Base-by-base conservation (phyloP, 2,797 vertebrate species). In the Natrix natrix region DNA sequence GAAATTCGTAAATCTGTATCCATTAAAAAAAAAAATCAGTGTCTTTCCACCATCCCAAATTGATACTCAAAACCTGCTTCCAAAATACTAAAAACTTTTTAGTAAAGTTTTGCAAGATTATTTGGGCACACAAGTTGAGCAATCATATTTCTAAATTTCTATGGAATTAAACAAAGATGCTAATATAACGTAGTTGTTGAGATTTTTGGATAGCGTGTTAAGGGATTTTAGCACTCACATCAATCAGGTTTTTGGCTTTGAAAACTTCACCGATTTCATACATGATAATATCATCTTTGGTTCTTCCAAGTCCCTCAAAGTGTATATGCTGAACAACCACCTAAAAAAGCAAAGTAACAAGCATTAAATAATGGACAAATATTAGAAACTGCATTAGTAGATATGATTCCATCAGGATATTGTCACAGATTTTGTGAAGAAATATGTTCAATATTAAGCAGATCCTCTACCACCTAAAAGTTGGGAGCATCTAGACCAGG, bases 291-390 rank as follows among this genome's bases (percentile, higher is more conserved):
- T 99, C 99, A 94, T 99, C 98, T 97, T 99, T 99, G 54, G 99
- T 99, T 97, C 99, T 98, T 13, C 98, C 98, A 24, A 99, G 98
- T n/a, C 99, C 99, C 92, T 99, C 98, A 0, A 99, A 98, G 95
- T 98, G 99, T 78, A 99, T 98, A 0, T 99, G 99, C 69, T 99
- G 99, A 91, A 99, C 99, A 0, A 99, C 98, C 92, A 99, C 98
- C 99, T 99, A 94, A 5, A 94, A 5, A 5, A 91, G 54, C 88
- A 92, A 94, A 1, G 87, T 0, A 13, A 56, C 90, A 95, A 91
- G 4, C 11, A 86, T 43, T 7, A 12, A 37, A 32, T 63, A 4
- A 20, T 86, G 28, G 86, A 26, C 37, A 26, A 12, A 52, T 54
- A 5, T 69, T 28, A 60, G 16, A 48, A 61, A 61, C 13, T 55